Evolutionary conservation across 1,140 invertebrate genomes (phyloP), one percentile per base, ranked within the genome.

Genomic region (Drosophila arawakana): DNA sequence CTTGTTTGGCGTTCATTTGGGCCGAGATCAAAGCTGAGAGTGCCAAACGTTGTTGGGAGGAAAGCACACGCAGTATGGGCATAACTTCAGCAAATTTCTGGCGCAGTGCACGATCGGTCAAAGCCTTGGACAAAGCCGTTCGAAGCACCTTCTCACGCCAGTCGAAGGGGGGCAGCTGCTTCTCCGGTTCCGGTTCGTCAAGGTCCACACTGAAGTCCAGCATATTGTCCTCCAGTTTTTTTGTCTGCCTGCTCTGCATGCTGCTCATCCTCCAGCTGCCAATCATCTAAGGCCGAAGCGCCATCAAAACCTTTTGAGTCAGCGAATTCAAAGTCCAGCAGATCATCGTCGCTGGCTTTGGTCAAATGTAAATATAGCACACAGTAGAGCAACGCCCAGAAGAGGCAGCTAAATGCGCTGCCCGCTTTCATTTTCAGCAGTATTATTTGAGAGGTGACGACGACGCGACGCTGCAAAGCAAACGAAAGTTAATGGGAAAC

Each of bases 61-160:
- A 94, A 92, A 95, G 93, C 6, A 93, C 93, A 54, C 95, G 93
- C 43, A 95, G 91, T 47, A 95, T 95, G n/a, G 95, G 95, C 80
- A 95, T 91, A 7, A 95, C 93, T 84, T 95, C 93, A 7, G 93
- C 93, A 58, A 94, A 94, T 76, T 94, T 94, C 41, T 91, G 91
- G 0, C 91, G 76, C 39, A 91, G 58, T 13, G 21, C 69, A 10
- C 72, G 76, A 65, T 92, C 80, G 0, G 82, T 81, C 6, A 92
- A 35, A 0, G 91, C 91, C 65, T 92, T 92, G 44, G 91, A 65
- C 49, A 92, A 46, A 1, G 91, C 91, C 1, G 58, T 76, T 7
- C 78, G 78, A 9, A 94, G 78, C 65, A 93, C 93, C 3, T 91
- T 92, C 58, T 95, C 94, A 15, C 90, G 76, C 79, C 79, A 89